Percentiles rank a stretch among this genome's conserved stretches.
phyloP scores from a whole-genome alignment of 2,888 invertebrate genomes.

The Candidula unifasciata region DNA sequence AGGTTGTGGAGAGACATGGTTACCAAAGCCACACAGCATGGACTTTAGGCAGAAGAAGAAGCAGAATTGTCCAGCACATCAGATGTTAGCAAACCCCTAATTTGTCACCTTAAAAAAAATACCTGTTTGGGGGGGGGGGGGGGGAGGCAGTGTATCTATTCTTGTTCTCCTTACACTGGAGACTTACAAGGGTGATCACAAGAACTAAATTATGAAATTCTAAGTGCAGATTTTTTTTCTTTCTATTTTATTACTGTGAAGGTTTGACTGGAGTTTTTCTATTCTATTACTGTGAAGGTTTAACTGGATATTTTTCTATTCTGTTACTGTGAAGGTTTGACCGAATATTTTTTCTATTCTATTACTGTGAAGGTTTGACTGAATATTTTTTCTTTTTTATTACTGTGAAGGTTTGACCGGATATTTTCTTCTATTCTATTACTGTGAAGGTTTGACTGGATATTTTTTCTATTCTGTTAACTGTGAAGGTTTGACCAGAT shows the following conservation, averaged over 20 bases:
- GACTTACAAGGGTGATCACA: no score
- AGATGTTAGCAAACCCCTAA: no score
- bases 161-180: no score
- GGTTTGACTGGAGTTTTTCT: neutral
- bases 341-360: conserved; percentile 11
- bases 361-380: neutral
- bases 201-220: no score
- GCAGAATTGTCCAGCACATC: no score
- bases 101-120: no score
- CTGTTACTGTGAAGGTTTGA: neutral
- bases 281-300: neutral
- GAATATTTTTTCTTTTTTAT: conserved; percentile 2
- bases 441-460: neutral
- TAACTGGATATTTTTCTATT: conserved; percentile 1
- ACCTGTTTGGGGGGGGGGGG: no score
- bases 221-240: no score
- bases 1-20: no score
- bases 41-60: no score
- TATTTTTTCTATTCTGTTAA: neutral
- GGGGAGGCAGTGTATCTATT: no score
- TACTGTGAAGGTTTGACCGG: neutral
- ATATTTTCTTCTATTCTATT: conserved; percentile 10
- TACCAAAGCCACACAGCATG: no score
- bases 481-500: neutral
- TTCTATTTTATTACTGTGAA: neutral